phyloP scores from a whole-genome alignment of 2,113 vertebrate genomes.

The Siniperca knerii region DNA sequence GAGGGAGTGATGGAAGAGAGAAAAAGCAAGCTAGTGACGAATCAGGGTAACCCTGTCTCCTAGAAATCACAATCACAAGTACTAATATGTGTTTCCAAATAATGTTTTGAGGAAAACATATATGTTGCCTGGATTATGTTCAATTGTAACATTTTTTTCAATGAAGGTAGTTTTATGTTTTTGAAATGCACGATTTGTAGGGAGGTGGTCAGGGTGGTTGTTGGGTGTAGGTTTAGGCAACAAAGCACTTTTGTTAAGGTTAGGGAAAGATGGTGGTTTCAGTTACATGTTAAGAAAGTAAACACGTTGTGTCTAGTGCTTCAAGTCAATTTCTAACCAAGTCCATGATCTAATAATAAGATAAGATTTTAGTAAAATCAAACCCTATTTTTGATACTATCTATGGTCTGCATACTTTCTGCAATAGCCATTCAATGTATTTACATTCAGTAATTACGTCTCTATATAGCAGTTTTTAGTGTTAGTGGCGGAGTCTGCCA shows the following conservation, averaged over 20 bases:
- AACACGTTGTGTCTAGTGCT: background rate
- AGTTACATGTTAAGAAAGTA: background rate
- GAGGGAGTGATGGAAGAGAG: no score
- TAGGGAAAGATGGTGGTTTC: background rate
- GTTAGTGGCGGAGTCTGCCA: background rate
- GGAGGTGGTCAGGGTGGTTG: no score
- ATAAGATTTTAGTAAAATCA: background rate
- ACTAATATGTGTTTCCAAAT: background rate
- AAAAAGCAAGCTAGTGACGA: background rate
- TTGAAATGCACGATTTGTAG: background rate
- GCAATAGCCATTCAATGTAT: no score
- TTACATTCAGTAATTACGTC: no score
- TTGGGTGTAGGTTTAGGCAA: background rate
- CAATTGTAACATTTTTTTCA: background rate
- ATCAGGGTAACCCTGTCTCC: background rate
- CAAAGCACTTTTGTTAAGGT: background rate
- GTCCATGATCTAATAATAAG: background rate
- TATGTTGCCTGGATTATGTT: background rate
- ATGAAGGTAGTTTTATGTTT: background rate
- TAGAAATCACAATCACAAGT: background rate
- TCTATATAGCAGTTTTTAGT: background rate
- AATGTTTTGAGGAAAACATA: background rate
- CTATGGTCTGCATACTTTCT: no score
- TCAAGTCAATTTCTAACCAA: background rate
- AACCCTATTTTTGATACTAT: background rate